Evolutionary conservation across 1,140 invertebrate species (phyloP).

Genomic region (Atopsyche davidsoni): DNA sequence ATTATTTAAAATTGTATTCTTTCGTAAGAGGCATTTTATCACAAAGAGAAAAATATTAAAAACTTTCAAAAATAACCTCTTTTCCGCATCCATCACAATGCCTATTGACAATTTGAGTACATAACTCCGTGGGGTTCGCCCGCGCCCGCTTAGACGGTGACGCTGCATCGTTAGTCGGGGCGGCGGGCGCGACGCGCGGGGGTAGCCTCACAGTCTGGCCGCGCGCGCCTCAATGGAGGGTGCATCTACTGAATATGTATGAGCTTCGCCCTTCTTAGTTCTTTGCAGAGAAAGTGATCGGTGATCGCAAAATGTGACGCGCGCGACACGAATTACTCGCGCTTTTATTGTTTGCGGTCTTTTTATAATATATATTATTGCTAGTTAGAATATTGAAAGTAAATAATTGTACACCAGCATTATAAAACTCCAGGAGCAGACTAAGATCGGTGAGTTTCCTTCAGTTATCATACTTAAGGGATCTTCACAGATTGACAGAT

Average conservation of each 20-base stretch:
- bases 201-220: constrained; percentile 24
- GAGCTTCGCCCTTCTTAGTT: constrained; percentile 33
- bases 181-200: neutral
- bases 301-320: constrained; percentile 14
- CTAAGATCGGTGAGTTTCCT: no score
- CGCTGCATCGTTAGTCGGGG: constrained; percentile 5
- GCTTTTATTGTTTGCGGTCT: no score
- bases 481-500: no score
- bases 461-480: no score
- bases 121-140: constrained; percentile 19
- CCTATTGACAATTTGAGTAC: constrained; percentile 30
- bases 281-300: constrained; percentile 29
- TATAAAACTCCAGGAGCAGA: no score
- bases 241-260: constrained; percentile 50
- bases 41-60: no score
- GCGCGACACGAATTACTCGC: no score
- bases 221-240: constrained; percentile 33
- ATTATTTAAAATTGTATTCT: no score
- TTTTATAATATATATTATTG: no score
- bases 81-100: constrained; percentile 28
- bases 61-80: neutral
- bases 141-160: constrained; percentile 23
- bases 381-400: no score
- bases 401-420: no score
- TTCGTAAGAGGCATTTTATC: no score